Evolutionary conservation across 2,797 vertebrate genomes (phyloP), one percentile per base, ranked within the genome.

Genomic region (Oreochromis grahami): DNA sequence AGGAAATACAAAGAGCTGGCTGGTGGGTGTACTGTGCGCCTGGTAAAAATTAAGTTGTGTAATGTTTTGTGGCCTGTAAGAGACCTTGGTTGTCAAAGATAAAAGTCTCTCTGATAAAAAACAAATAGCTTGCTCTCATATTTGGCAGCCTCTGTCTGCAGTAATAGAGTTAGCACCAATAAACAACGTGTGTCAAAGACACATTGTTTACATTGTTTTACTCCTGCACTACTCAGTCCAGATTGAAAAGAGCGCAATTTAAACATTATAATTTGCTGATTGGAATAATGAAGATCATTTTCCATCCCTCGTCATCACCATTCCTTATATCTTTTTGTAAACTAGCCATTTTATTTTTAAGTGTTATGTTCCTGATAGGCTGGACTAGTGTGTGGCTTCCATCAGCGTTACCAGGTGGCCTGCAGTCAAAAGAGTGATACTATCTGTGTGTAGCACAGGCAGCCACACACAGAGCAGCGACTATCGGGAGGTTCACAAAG

Each of bases 51-150:
- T 50, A 43, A 82, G 32, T 82, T 21, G 83, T 79, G 60, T 24
- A 79, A 88, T 90, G 68, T 87, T 83, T 82, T 55, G 38, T 51
- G 38, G 63, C 77, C 79, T 45, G 84, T 84, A 78, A 78, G 70
- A 92, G 85, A 84, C 79, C 26, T 2, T 24, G 81, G 86, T 74
- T 83, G 79, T 88, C 86, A 91, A 90, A 85, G 60, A 86, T 90
- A 91, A 92, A 89, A 74, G 80, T 78, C 74, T 84, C 87, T 51
- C 56, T 83, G 84, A 92, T 94, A 89, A 95, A 87, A 76, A 92
- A 89, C 87, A 90, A 89, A 91, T 80, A 72, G 72, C 76, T 79
- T 80, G 68, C 78, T 72, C 38, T 86, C 80, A 82, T 87, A 32
- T 87, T 82, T 83, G 41, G 2, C 68, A 83, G 15, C 51, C 65